A percentile compares a stretch with the other conserved stretches of the same genome.
Evolutionary conservation across 2,797 vertebrate species (phyloP).

Genomic region (Limnodromus scolopaceus): DNA sequence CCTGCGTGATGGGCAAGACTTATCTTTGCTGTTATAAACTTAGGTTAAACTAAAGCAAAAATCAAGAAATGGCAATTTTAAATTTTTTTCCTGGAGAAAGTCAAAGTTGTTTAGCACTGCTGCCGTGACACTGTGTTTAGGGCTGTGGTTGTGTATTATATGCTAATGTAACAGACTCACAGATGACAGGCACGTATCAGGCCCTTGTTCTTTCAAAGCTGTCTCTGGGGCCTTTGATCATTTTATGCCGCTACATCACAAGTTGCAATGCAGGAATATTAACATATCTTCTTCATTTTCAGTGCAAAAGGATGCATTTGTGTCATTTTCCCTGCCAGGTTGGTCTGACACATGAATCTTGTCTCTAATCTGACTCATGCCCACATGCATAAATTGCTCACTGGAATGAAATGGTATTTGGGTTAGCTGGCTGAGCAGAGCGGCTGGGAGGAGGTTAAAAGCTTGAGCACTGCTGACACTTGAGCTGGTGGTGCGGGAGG

Average conservation of each 20-base stretch:
- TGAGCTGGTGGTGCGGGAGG: not conserved
- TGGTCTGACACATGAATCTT: not conserved
- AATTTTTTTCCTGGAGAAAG: not conserved
- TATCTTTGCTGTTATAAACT: not conserved
- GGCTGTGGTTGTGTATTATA: not conserved
- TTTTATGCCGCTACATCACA: rapidly evolving
- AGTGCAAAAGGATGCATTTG: not conserved
- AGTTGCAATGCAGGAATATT: not conserved
- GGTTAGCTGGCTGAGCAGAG: not conserved
- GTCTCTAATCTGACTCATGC: not conserved
- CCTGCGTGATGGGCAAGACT: not conserved
- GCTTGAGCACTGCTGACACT: not conserved
- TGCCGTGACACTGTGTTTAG: not conserved
- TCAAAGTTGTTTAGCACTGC: not conserved
- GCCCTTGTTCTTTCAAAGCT: not conserved
- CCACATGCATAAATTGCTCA: not conserved
- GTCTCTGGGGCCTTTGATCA: not conserved
- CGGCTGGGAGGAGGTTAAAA: not conserved
- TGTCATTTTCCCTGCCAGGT: not conserved
- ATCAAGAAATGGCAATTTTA: not conserved
- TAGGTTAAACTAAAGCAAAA: not conserved
- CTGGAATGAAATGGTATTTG: not conserved
- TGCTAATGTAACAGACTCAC: not conserved
- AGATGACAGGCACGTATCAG: not conserved
- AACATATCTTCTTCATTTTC: not conserved